phyloP scores from a whole-genome alignment of 1,140 invertebrate species.

The Fopius arisanus region DNA sequence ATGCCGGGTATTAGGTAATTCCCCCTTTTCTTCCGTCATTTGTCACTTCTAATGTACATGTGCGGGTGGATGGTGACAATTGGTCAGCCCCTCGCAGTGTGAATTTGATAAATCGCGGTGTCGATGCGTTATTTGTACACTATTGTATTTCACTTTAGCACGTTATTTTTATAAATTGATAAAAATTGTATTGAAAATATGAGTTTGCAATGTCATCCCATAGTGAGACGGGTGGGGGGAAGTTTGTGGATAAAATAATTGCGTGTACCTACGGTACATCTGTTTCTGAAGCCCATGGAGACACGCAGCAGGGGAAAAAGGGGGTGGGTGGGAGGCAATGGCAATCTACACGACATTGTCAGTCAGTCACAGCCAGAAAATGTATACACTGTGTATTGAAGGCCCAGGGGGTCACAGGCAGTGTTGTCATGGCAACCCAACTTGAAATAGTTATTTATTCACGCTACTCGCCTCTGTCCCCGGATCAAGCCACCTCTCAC shows the following conservation, averaged over 20 bases:
- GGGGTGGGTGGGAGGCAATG: conserved; percentile 1
- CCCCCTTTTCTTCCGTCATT: background rate
- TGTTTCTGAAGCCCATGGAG: conserved; percentile 13
- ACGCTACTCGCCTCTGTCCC: conserved; percentile 51
- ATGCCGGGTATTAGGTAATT: background rate
- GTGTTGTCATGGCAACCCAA: conserved; percentile 49
- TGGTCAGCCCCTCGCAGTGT: conserved; percentile 25
- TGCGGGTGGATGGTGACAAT: background rate
- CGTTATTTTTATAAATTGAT: too few species aligned
- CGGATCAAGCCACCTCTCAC: conserved; percentile 29
- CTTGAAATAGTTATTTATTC: conserved; percentile 60
- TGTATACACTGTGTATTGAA: background rate
- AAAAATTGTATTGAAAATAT: background rate
- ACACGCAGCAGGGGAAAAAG: conserved; percentile 9
- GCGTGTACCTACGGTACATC: background rate
- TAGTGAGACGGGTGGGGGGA: too few species aligned
- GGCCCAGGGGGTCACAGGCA: conserved; percentile 20
- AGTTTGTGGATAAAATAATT: background rate
- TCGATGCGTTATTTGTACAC: conserved; percentile 41
- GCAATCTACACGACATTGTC: conserved; percentile 44
- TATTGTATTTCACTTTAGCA: background rate
- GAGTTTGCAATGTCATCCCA: background rate
- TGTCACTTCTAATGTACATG: conserved; percentile 21
- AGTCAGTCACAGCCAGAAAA: conserved; percentile 36
- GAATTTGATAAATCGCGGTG: conserved; percentile 59